A percentile compares a stretch with the other conserved stretches of the same genome.
Evolutionary conservation across 2,888 invertebrate species (phyloP).

Genomic region (Acleris laterana): DNA sequence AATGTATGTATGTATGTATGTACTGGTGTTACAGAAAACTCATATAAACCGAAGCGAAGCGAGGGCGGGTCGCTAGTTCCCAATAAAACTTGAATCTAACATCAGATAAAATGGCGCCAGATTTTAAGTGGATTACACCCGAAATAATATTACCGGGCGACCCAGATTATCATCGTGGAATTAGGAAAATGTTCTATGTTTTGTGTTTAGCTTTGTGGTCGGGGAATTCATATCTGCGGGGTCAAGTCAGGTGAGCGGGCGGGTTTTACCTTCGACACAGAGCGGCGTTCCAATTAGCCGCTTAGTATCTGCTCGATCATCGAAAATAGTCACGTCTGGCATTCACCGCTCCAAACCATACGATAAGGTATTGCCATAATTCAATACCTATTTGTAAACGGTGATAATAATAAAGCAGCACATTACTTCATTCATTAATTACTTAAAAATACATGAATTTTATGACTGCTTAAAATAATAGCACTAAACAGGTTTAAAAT

Average conservation of each 20-base stretch:
- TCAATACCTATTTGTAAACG: no score
- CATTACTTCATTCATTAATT: no score
- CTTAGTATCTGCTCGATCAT: slow-evolving; percentile 12
- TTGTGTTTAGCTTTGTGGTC: slow-evolving; percentile 44
- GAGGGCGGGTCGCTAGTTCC: no score
- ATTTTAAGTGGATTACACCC: slow-evolving; percentile 29
- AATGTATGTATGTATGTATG: no score
- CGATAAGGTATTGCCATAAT: no score
- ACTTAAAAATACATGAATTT: no score
- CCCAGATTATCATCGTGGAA: slow-evolving; percentile 43
- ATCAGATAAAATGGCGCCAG: slow-evolving; percentile 20
- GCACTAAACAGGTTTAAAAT: no score
- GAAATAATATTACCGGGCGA: slow-evolving; percentile 26
- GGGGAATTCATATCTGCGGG: slow-evolving; percentile 52
- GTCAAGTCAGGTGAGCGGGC: slow-evolving; percentile 38
- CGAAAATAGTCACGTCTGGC: slow-evolving; percentile 17
- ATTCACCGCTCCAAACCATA: no score
- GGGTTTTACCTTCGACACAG: not conserved
- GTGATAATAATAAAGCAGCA: no score
- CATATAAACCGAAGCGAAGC: no score
- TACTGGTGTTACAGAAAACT: no score
- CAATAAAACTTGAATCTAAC: slow-evolving; percentile 13
- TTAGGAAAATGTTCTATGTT: slow-evolving; percentile 57
- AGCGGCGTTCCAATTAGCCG: slow-evolving; percentile 13
- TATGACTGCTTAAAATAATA: no score